Percentiles rank a stretch among this genome's conserved stretches.
These are phyloP conservation scores for Anodontia alba DNA, from an alignment of 2,888 invertebrate species.

Conservation along the genomic window DNA sequence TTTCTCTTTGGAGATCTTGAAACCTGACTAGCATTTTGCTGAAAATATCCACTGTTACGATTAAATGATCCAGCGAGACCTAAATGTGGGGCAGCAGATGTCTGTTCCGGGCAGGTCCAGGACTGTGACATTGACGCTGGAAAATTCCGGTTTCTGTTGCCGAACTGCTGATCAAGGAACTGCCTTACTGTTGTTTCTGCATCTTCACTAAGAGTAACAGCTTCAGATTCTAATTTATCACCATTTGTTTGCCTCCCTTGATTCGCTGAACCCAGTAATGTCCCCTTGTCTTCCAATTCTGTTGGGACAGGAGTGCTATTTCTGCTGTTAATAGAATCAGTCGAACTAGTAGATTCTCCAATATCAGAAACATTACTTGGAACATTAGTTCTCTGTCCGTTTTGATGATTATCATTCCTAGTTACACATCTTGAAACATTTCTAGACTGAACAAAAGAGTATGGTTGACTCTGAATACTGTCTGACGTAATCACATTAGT, in stretches of 20 bases:
- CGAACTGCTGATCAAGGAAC: slow-evolving; percentile 58
- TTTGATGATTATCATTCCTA: not conserved
- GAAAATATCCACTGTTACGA: slow-evolving; percentile 41
- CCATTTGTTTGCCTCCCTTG: not conserved
- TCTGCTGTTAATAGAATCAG: slow-evolving; percentile 54
- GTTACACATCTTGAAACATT: not conserved
- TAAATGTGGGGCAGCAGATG: not conserved
- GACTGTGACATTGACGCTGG: slow-evolving; percentile 60
- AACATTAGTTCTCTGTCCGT: not conserved
- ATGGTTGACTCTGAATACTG: not conserved
- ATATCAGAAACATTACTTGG: slow-evolving; percentile 40
- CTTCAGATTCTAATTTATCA: not conserved
- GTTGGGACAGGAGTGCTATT: slow-evolving; percentile 51
- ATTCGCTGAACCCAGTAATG: not conserved
- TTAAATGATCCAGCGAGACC: slow-evolving; percentile 1
- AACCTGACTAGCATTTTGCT: slow-evolving; percentile 21
- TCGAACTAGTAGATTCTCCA: slow-evolving; percentile 58
- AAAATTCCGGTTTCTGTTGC: slow-evolving; percentile 37
- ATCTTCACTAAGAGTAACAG: slow-evolving; percentile 41
- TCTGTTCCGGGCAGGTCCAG: slow-evolving; percentile 52
- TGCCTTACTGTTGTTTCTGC: slow-evolving; percentile 55
- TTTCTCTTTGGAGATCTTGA: not conserved
- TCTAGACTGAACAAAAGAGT: not conserved
- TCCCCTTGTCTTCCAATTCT: slow-evolving; percentile 23
- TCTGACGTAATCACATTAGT: slow-evolving; percentile 7